Base-by-base conservation (phyloP, 2,797 vertebrate genomes). In the Enteromius fasciolatus region DNA sequence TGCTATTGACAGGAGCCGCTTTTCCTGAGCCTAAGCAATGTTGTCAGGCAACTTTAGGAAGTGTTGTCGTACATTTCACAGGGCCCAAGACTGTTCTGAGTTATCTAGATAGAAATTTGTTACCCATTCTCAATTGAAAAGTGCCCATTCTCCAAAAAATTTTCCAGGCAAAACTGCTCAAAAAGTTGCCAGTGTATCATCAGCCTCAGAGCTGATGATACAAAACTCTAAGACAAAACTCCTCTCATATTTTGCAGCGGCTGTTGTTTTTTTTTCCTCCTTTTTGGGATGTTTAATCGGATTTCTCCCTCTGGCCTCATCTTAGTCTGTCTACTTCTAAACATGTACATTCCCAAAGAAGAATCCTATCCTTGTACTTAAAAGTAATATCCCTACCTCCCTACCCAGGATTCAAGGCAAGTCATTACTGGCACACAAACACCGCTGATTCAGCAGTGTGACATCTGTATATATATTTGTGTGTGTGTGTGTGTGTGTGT, bases 381-480 rank as follows among this genome's bases (percentile, higher is more conserved):
- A 73, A n/a, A 78, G 59, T 81, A 83, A 83, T 76, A 80, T 79
- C 72, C 68, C 28, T 76, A 66, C 11, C 50, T 76, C 74, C 15
- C 33, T 68, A 36, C 25, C 73, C 76, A 63, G 20, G 12, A 25
- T 75, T 76, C 36, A 54, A 77, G 12, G 31, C 72, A 63, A 54
- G 73, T 80, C 75, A 78, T 41, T 33, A 61, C 80, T 76, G 83
- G 69, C 36, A 68, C 23, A 50, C 75, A 82, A 73, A 83, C 76
- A 50, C 66, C 39, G 61, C 25, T 46, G 28, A 70, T 23, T 33
- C 39, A 83, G 48, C 39, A 54, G 31, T 46, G 31, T 39, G 39
- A 14, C 63, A 66, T 80, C 33, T 76, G 20, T 72, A 20, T 20
- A 25, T 44, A 44, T 44, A 44, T 44, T 11, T 44, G 10, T 41